Conservation (phyloP, 2,113 vertebrate genomes). For the Rhinolophus sinicus region DNA sequence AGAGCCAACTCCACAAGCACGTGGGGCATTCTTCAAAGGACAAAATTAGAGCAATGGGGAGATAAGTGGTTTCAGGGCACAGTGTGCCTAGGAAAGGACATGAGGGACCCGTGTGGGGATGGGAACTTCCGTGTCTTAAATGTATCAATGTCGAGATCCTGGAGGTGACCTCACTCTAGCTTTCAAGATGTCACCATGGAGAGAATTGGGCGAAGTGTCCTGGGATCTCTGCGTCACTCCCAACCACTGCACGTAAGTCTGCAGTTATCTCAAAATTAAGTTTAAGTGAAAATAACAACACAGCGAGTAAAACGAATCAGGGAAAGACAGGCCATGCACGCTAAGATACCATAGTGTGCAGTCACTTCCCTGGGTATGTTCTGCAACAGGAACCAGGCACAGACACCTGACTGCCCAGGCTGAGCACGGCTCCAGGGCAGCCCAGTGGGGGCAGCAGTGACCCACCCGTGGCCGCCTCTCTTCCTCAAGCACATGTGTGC, state of each 20-base stretch:
- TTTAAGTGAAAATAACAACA: neutral
- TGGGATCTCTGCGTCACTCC: neutral
- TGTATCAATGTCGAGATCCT: too few relatives aligned
- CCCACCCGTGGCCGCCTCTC: neutral
- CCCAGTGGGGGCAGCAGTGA: neutral
- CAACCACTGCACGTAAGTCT: rapidly evolving
- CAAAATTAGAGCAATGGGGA: too few relatives aligned
- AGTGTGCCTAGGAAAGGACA: neutral
- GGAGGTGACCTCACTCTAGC: neutral
- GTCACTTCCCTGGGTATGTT: too few relatives aligned
- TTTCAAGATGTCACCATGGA: too few relatives aligned
- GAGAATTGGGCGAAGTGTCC: rapidly evolving
- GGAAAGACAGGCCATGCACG: rapidly evolving
- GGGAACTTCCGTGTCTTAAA: rapidly evolving
- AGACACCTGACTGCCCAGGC: too few relatives aligned
- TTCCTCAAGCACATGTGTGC: rapidly evolving
- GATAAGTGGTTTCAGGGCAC: too few relatives aligned
- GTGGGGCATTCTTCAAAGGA: too few relatives aligned
- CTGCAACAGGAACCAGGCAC: too few relatives aligned
- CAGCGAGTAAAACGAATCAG: rapidly evolving
- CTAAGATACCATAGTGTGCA: neutral
- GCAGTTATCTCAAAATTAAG: neutral
- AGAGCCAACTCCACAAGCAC: too few relatives aligned
- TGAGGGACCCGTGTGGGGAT: neutral
- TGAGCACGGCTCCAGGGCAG: neutral